phyloP scores from a whole-genome alignment of 1,140 invertebrate genomes.

The Melipona quadrifasciata region DNA sequence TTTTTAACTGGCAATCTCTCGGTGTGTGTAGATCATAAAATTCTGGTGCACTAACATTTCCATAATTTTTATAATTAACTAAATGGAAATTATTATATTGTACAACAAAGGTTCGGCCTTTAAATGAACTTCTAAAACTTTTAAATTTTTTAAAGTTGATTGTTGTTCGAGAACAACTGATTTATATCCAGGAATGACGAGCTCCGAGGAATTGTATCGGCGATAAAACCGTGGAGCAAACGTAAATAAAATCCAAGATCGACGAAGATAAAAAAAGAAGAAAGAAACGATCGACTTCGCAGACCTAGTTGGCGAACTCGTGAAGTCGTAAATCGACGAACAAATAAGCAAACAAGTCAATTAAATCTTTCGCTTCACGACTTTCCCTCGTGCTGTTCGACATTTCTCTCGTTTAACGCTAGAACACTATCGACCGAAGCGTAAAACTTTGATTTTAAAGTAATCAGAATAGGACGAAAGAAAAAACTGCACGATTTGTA shows the following conservation, averaged over 20 bases:
- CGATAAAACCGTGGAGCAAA: not conserved
- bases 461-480: not conserved
- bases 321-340: not conserved
- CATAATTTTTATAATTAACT: too few species aligned
- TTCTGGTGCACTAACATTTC: too few species aligned
- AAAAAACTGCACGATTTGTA: too few species aligned
- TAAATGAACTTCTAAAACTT: too few species aligned
- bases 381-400: too few species aligned
- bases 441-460: not conserved
- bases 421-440: not conserved
- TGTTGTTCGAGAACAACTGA: not conserved
- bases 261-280: not conserved
- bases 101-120: too few species aligned
- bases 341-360: conserved; percentile 12
- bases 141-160: not conserved
- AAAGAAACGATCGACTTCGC: not conserved
- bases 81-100: too few species aligned
- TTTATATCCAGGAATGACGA: too few species aligned
- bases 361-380: not conserved
- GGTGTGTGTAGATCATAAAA: too few species aligned
- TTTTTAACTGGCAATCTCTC: too few species aligned
- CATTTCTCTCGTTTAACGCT: not conserved
- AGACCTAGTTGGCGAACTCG: not conserved
- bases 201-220: not conserved
- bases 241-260: not conserved